Conservation (phyloP, 2,113 vertebrate species). For the Zootoca vivipara region DNA sequence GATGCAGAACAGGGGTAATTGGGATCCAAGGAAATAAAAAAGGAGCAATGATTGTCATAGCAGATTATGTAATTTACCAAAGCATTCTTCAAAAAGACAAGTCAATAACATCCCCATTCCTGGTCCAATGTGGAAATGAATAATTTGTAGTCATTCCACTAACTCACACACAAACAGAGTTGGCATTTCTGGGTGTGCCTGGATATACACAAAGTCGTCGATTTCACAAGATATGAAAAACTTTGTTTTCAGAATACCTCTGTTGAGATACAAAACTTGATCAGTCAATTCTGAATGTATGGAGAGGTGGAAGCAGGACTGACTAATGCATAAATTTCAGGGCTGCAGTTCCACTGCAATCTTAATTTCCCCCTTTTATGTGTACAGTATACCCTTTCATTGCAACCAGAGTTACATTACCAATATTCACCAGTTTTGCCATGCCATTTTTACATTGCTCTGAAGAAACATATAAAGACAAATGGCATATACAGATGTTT, state of each 20-base stretch:
- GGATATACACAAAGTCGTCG: not conserved
- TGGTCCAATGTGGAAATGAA: not conserved
- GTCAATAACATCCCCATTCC: no score
- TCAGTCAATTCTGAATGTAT: not conserved
- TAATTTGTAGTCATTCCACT: slow-evolving; percentile 19
- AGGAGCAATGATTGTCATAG: no score
- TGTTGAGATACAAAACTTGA: not conserved
- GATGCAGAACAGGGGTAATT: no score
- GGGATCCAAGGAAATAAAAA: no score
- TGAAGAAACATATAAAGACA: not conserved
- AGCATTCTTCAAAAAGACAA: no score
- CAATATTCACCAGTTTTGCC: not conserved
- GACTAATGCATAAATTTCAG: not conserved
- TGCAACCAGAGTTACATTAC: not conserved
- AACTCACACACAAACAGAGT: not conserved
- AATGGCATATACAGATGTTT: not conserved
- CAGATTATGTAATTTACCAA: no score
- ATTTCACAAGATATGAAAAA: not conserved
- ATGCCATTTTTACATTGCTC: not conserved
- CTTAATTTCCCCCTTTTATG: not conserved
- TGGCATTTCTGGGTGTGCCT: not conserved
- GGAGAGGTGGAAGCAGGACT: not conserved
- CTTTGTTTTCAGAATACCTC: no score
- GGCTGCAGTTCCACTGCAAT: not conserved
- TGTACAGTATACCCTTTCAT: not conserved